Conservation (phyloP, 2,888 invertebrate species). For the Ophion slaviceki region DNA sequence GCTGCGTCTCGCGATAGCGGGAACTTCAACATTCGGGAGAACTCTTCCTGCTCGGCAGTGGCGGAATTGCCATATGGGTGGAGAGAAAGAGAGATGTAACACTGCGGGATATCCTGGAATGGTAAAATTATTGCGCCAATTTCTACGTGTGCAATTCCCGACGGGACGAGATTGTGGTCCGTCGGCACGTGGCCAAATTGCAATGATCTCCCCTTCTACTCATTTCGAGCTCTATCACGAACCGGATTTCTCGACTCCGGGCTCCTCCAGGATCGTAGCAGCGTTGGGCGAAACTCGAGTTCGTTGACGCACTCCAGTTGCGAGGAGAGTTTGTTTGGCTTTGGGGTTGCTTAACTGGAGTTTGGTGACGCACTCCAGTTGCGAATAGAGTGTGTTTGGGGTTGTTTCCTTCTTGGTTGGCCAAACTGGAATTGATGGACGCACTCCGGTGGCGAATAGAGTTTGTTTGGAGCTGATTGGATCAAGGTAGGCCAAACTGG, state of each 20-base stretch:
- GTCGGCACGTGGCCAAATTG: conserved; percentile 60
- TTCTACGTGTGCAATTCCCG: conserved; percentile 59
- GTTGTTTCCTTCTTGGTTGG: no score
- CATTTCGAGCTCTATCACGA: background rate
- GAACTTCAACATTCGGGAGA: conserved; percentile 31
- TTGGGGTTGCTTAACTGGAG: background rate
- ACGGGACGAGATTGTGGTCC: conserved; percentile 29
- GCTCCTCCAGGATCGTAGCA: background rate
- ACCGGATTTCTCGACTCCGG: background rate
- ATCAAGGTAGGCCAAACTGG: background rate
- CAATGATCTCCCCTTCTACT: conserved; percentile 13
- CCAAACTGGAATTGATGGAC: no score
- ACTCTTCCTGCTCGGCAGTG: conserved; percentile 16
- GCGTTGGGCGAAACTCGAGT: background rate
- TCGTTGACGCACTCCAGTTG: background rate
- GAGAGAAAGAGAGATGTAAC: background rate
- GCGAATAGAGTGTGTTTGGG: background rate
- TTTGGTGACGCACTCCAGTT: background rate
- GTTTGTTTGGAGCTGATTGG: no score
- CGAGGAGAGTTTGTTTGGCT: background rate
- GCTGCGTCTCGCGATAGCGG: background rate
- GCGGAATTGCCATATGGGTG: conserved; percentile 10
- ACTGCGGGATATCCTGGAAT: conserved; percentile 30
- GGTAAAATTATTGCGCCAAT: conserved; percentile 59
- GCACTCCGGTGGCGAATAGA: no score